phyloP scores from a whole-genome alignment of 2,888 invertebrate genomes.

The Oconnorella tubifera region DNA sequence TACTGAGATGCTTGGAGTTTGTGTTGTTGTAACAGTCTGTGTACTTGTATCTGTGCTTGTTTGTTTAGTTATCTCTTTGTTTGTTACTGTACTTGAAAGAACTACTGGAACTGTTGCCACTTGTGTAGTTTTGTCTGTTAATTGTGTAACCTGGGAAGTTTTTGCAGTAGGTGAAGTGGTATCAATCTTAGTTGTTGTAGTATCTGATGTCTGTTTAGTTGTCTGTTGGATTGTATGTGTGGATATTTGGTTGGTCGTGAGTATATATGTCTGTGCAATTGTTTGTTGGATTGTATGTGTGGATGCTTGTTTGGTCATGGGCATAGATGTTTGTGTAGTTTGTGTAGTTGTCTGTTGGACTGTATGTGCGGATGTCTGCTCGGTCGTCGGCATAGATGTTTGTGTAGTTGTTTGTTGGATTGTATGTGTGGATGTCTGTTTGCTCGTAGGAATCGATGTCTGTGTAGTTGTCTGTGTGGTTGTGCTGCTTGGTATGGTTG shows the following conservation, averaged over 20 bases:
- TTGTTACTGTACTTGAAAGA: too few species aligned
- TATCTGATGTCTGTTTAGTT: conserved; percentile 2
- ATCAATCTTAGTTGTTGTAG: conserved; percentile 5
- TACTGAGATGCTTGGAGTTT: too few species aligned
- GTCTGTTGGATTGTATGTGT: too few species aligned
- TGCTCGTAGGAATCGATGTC: not conserved
- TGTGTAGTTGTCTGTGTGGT: not conserved
- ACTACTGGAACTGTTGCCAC: too few species aligned
- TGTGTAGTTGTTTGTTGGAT: conserved; percentile 2
- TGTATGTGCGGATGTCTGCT: too few species aligned
- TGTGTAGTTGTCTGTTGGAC: not conserved
- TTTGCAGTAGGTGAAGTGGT: too few species aligned
- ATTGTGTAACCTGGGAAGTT: too few species aligned
- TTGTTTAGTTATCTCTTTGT: too few species aligned
- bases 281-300: not conserved
- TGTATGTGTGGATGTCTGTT: not conserved
- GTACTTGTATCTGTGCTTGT: too few species aligned
- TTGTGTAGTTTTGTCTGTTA: too few species aligned
- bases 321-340: conserved; percentile 3
- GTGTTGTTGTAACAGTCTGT: too few species aligned
- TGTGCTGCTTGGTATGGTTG: not conserved
- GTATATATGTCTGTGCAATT: conserved; percentile 7
- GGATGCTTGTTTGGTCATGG: not conserved
- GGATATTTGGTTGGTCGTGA: not conserved
- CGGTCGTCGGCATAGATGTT: conserved; percentile 4